Percentiles rank a stretch among this genome's conserved stretches.
phyloP scores from a whole-genome alignment of 2,113 vertebrate species.

The Coryphaenoides rupestris region DNA sequence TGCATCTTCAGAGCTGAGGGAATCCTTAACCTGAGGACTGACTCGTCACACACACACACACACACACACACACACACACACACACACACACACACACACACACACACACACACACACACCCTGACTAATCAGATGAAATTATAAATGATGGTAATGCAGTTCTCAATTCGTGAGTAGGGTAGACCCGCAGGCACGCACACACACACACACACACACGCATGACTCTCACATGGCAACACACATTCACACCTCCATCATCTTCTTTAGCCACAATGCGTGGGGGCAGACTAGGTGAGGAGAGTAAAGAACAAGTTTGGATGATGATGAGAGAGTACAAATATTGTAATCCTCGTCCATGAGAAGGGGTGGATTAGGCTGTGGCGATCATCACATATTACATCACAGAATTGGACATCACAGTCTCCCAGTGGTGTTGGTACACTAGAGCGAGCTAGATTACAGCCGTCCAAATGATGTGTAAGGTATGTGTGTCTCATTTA shows the following conservation, averaged over 20 bases:
- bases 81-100: no score
- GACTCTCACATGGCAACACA: background rate
- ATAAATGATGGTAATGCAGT: slow-evolving; percentile 31
- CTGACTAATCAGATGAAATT: slow-evolving; percentile 37
- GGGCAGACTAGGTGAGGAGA: no score
- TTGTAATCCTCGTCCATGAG: no score
- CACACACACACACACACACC: no score
- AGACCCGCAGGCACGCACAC: background rate
- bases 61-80: no score
- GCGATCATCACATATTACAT: slow-evolving; percentile 1
- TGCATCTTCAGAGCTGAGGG: no score
- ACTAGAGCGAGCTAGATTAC: slow-evolving; percentile 4
- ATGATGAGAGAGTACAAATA: no score
- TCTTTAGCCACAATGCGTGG: no score
- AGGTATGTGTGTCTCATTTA: no score
- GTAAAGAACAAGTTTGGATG: no score
- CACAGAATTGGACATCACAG: slow-evolving; percentile 1
- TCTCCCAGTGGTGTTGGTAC: background rate
- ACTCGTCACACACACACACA: no score
- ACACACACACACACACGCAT: background rate
- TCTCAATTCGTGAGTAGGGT: slow-evolving; percentile 20
- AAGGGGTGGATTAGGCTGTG: background rate
- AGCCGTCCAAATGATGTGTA: background rate
- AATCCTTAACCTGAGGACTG: no score
- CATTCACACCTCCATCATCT: background rate